A percentile compares a stretch with the other conserved stretches of the same genome.
These are phyloP conservation scores for Megaustenia siamemsis DNA, from an alignment of 2,888 invertebrate genomes.

Conservation along the genomic window DNA sequence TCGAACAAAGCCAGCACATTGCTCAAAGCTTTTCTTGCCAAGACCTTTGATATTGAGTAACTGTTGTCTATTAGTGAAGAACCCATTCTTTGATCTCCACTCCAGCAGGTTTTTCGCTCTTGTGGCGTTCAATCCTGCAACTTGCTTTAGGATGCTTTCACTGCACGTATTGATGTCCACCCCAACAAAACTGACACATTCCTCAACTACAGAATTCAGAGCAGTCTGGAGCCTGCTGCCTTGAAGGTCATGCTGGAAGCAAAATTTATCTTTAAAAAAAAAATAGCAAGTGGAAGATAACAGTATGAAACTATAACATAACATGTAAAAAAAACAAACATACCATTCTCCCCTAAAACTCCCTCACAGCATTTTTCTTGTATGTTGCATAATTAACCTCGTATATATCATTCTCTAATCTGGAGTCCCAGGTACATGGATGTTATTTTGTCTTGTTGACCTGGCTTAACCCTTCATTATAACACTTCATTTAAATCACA, in stretches of 20 bases:
- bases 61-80: conserved; percentile 88
- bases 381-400: too few relatives aligned
- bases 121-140: conserved; percentile 89
- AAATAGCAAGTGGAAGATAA: neutral
- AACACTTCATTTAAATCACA: too few relatives aligned
- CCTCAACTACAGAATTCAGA: conserved; percentile 90
- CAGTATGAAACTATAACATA: neutral
- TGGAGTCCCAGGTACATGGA: too few relatives aligned
- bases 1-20: conserved; percentile 92
- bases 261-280: neutral
- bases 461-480: too few relatives aligned
- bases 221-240: conserved; percentile 86
- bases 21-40: conserved; percentile 90
- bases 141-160: conserved; percentile 88
- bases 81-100: conserved; percentile 86
- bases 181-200: conserved; percentile 95
- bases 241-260: conserved; percentile 89
- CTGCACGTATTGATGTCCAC: conserved; percentile 94
- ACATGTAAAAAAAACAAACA: neutral
- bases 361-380: too few relatives aligned
- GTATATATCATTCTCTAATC: too few relatives aligned
- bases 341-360: too few relatives aligned
- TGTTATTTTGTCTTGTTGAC: too few relatives aligned
- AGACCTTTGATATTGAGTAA: conserved; percentile 89
- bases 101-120: conserved; percentile 89